A percentile compares a stretch with the other conserved stretches of the same genome.
These are phyloP conservation scores for Apodemus agrarius DNA, from an alignment of 2,797 vertebrate genomes.

Conservation along the genomic window DNA sequence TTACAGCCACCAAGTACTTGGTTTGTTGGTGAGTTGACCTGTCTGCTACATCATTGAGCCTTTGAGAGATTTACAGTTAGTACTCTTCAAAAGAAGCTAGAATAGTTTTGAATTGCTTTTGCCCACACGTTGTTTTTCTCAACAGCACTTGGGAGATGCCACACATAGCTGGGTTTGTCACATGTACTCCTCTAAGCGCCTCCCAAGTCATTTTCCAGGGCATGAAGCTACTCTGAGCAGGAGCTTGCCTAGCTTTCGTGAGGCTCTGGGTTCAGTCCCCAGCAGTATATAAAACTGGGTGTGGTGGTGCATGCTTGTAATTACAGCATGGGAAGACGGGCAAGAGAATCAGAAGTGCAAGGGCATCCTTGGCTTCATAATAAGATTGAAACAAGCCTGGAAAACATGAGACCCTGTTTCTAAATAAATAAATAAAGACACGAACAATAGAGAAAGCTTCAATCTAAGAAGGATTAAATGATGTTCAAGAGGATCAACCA, in stretches of 20 bases:
- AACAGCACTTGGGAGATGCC: neutral
- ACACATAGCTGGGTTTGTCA: neutral
- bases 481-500: neutral
- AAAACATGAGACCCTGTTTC: neutral
- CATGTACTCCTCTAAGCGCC: neutral
- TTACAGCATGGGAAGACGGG: neutral
- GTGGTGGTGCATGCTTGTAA: neutral
- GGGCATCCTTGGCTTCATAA: neutral
- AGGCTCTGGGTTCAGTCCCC: neutral
- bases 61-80: conserved; percentile 12
- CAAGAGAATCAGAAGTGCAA: neutral
- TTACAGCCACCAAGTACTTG: neutral
- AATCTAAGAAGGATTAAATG: neutral
- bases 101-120: neutral
- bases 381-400: neutral
- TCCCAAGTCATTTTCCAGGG: conserved; percentile 15
- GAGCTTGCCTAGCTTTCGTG: neutral
- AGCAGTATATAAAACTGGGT: neutral
- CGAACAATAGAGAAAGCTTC: neutral
- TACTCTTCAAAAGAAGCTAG: neutral
- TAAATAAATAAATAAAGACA: neutral
- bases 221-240: conserved; percentile 15
- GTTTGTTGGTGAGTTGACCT: neutral
- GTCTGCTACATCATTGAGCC: neutral
- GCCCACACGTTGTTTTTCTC: neutral